phyloP scores from a whole-genome alignment of 2,113 vertebrate species.

The Gopherus evgoodei region DNA sequence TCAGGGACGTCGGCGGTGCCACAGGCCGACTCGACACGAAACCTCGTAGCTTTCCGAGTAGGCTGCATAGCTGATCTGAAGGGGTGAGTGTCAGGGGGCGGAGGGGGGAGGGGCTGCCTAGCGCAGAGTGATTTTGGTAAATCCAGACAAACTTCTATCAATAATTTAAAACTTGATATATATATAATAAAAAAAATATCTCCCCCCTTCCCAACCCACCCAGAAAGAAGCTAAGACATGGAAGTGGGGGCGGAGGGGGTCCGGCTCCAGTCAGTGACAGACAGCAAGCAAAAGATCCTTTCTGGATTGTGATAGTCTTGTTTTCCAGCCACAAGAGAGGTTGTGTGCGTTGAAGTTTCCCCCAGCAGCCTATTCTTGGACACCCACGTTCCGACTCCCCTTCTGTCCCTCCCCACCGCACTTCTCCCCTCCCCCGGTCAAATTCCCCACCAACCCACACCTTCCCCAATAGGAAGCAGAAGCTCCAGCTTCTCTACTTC shows the following conservation, averaged over 20 bases:
- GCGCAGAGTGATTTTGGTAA: conserved; percentile 83
- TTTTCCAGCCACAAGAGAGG: conserved; percentile 70
- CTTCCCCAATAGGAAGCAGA: conserved; percentile 43
- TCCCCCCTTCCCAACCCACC: conserved; percentile 73
- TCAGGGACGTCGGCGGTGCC: conserved; percentile 47
- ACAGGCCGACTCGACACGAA: conserved; percentile 14
- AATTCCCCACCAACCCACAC: conserved; percentile 50
- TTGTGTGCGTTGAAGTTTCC: conserved; percentile 66
- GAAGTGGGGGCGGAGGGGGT: conserved; percentile 57
- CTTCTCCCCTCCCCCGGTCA: conserved; percentile 14
- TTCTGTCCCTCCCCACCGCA: conserved; percentile 50
- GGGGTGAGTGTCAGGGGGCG: conserved; percentile 38
- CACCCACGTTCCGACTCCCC: conserved; percentile 63
- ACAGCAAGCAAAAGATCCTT: conserved; percentile 66
- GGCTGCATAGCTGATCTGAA: conserved; percentile 74
- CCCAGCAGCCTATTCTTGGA: conserved; percentile 68
- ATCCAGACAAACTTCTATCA: conserved; percentile 83
- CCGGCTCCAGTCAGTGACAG: conserved; percentile 67
- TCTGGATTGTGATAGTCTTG: conserved; percentile 60
- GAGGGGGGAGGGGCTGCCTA: conserved; percentile 35
- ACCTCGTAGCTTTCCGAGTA: conserved; percentile 63
- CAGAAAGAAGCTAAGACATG: conserved; percentile 75
- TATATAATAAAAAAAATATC: conserved; percentile 80
- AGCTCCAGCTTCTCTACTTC: conserved; percentile 75
- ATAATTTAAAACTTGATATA: conserved; percentile 89